Percentiles rank a stretch among this genome's conserved stretches.
Evolutionary conservation across 2,888 invertebrate genomes (phyloP).

Genomic region (Drosophila picticornis): DNA sequence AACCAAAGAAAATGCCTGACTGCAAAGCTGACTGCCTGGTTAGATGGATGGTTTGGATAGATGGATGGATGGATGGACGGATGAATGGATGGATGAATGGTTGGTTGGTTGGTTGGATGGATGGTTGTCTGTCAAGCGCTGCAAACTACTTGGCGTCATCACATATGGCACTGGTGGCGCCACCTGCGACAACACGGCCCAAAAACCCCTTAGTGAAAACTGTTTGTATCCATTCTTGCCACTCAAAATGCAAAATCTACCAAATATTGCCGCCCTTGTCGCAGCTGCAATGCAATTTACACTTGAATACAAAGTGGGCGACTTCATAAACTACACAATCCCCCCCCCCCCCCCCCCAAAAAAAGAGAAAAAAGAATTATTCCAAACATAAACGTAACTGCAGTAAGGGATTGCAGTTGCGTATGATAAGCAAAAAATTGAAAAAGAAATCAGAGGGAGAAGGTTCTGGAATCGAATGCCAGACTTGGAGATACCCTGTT

Average conservation of each 20-base stretch:
- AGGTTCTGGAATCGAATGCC: accelerated
- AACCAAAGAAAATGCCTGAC: constrained; percentile 51
- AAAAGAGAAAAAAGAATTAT: constrained; percentile 11
- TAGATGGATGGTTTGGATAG: constrained; percentile 28
- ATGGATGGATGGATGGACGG: constrained; percentile 14
- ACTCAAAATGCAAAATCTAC: constrained; percentile 76
- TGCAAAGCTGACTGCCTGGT: constrained; percentile 36
- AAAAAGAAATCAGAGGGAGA: constrained; percentile 2
- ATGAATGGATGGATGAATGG: constrained; percentile 15
- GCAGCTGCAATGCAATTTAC: constrained; percentile 80
- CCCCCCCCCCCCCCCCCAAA: neutral
- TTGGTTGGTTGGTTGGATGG: constrained; percentile 22
- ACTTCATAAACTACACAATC: constrained; percentile 26
- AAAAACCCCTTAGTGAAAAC: constrained; percentile 32
- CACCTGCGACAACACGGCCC: constrained; percentile 73
- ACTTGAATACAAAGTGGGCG: constrained; percentile 74
- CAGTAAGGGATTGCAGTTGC: constrained; percentile 35
- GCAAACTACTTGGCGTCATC: constrained; percentile 66
- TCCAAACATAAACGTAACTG: constrained; percentile 57
- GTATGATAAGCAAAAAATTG: constrained; percentile 25
- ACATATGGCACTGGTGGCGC: constrained; percentile 59
- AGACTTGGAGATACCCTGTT: neutral
- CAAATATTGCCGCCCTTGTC: constrained; percentile 52
- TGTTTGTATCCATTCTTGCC: constrained; percentile 57
- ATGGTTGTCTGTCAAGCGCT: constrained; percentile 59